Conservation (phyloP, 2,888 invertebrate species). For the Dynastes maya region DNA sequence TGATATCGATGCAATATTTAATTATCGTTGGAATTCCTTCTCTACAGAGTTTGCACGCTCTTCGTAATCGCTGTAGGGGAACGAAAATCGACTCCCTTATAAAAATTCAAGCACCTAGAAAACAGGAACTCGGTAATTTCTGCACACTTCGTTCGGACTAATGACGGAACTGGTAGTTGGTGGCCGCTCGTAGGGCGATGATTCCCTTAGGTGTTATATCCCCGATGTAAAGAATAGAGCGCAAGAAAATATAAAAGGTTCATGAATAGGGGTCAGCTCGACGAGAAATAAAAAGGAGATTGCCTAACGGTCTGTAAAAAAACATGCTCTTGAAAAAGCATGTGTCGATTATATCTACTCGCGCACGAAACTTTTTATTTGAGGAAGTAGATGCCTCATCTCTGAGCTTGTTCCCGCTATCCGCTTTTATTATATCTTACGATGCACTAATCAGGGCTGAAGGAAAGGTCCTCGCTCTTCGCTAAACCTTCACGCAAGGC, state of each 20-base stretch:
- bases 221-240: constrained; percentile 57
- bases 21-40: not conserved
- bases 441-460: constrained; percentile 43
- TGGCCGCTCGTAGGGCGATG: constrained; percentile 59
- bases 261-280: constrained; percentile 58
- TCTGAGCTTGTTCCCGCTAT: constrained; percentile 32
- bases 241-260: constrained; percentile 59
- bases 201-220: constrained; percentile 63
- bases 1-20: constrained; percentile 17
- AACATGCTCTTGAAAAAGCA: constrained; percentile 51
- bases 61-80: not conserved
- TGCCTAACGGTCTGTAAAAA: constrained; percentile 51
- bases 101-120: constrained; percentile 48
- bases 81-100: constrained; percentile 36
- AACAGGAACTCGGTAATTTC: constrained; percentile 55
- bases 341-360: constrained; percentile 48
- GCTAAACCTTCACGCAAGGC: constrained; percentile 30
- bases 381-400: constrained; percentile 28
- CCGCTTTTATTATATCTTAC: constrained; percentile 42
- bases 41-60: not conserved
- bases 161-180: constrained; percentile 62
- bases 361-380: constrained; percentile 48
- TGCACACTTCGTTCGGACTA: constrained; percentile 58
- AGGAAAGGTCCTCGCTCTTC: constrained; percentile 9
- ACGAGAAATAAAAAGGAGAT: constrained; percentile 50